Conservation (phyloP, 1,140 invertebrate species). For the Hermatobates lingyangjiaoensis region DNA sequence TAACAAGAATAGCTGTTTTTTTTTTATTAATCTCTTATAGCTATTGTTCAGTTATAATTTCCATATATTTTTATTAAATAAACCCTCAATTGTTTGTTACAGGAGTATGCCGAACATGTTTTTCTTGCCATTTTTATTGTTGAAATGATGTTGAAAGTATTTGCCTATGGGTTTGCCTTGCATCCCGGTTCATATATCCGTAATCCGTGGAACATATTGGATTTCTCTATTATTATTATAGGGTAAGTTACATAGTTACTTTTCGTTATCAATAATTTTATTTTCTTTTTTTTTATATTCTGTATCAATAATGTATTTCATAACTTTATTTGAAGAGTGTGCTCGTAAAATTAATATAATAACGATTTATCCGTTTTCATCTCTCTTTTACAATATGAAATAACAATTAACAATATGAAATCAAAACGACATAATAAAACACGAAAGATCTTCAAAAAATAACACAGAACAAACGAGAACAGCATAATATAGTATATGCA, state of each 20-base stretch:
- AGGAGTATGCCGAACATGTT: slow-evolving; percentile 11
- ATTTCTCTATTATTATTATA: slow-evolving; percentile 12
- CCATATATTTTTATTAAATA: too few species aligned
- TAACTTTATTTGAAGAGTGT: background rate
- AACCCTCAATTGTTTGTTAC: slow-evolving; percentile 1
- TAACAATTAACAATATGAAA: too few species aligned
- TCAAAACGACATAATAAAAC: too few species aligned
- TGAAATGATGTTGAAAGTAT: slow-evolving; percentile 12
- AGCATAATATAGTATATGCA: too few species aligned
- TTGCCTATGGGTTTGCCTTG: slow-evolving; percentile 8
- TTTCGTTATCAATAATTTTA: background rate
- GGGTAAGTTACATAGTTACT: slow-evolving; percentile 1
- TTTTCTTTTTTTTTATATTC: background rate
- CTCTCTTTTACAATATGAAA: too few species aligned
- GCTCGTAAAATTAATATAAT: too few species aligned
- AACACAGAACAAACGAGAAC: too few species aligned
- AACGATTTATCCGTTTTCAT: too few species aligned
- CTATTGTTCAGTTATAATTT: too few species aligned
- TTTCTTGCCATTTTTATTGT: slow-evolving; percentile 11
- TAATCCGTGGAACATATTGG: slow-evolving; percentile 12
- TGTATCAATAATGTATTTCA: background rate
- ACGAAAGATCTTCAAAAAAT: too few species aligned
- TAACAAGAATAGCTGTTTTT: too few species aligned
- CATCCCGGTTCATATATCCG: slow-evolving; percentile 11
- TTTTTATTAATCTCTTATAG: too few species aligned